Conservation (phyloP, 2,113 vertebrate species). For the Aegithalos caudatus region DNA sequence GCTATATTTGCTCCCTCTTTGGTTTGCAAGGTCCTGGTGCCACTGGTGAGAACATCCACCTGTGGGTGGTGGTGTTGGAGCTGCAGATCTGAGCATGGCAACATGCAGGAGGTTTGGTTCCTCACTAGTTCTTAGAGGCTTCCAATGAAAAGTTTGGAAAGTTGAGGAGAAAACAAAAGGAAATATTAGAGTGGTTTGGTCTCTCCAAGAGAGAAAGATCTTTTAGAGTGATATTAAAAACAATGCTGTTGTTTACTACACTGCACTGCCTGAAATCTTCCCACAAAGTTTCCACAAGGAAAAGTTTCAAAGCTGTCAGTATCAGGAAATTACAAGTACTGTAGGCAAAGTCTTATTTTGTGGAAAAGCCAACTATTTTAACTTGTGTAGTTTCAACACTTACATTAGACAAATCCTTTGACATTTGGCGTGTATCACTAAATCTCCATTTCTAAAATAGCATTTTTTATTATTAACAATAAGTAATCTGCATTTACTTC, state of each 20-base stretch:
- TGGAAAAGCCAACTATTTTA: neutral
- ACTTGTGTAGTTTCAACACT: neutral
- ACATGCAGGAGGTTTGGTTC: accelerated
- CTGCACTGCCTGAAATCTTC: neutral
- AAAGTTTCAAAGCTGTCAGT: neutral
- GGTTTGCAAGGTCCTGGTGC: accelerated
- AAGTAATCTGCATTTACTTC: neutral
- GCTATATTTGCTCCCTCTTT: neutral
- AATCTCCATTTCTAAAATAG: neutral
- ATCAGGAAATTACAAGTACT: neutral
- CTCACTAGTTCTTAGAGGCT: neutral
- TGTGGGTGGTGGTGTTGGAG: accelerated
- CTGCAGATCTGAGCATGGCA: neutral
- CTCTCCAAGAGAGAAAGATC: neutral
- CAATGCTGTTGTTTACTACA: neutral
- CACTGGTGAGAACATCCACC: too few relatives aligned
- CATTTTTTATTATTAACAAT: neutral
- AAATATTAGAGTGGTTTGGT: neutral
- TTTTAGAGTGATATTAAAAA: neutral
- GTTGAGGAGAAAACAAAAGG: neutral
- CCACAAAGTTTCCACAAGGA: neutral
- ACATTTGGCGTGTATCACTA: neutral
- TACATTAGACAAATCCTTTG: neutral
- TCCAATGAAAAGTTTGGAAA: neutral
- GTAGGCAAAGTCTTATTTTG: neutral